Conservation (phyloP, 1,140 invertebrate species). For the Sarcophaga bullata region DNA sequence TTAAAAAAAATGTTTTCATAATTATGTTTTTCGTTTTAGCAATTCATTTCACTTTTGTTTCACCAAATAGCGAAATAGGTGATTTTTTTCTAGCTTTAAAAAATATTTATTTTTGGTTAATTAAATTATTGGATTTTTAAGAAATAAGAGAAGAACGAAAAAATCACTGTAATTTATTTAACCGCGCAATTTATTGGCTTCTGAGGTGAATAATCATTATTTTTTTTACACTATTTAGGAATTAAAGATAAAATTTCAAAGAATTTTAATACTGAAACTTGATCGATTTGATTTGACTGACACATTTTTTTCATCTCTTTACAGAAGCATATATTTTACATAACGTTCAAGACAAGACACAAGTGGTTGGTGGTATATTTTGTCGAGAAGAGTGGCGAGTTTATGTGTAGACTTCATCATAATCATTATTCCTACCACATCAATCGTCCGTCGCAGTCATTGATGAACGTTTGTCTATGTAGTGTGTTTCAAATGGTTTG, state of each 20-base stretch:
- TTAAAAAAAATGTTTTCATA: not conserved
- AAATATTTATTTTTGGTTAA: not conserved
- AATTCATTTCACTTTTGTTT: no score
- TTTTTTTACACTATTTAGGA: no score
- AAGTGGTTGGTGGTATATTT: no score
- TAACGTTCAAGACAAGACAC: no score
- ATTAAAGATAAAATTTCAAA: no score
- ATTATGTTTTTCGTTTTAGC: not conserved
- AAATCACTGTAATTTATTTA: not conserved
- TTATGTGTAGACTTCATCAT: not conserved
- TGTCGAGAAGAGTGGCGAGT: not conserved
- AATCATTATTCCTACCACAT: not conserved
- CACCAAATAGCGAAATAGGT: no score
- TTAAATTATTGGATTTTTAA: not conserved
- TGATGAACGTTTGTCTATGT: not conserved
- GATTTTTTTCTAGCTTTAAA: not conserved
- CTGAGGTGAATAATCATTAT: no score
- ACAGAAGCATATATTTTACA: no score
- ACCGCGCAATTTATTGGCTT: no score
- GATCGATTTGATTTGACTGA: no score
- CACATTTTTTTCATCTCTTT: no score
- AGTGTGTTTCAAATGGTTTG: constrained; percentile 13
- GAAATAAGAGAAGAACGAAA: not conserved
- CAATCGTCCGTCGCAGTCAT: not conserved
- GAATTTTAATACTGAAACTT: no score